Conservation (phyloP, 2,888 invertebrate species). For the Penaeus monodon region DNA sequence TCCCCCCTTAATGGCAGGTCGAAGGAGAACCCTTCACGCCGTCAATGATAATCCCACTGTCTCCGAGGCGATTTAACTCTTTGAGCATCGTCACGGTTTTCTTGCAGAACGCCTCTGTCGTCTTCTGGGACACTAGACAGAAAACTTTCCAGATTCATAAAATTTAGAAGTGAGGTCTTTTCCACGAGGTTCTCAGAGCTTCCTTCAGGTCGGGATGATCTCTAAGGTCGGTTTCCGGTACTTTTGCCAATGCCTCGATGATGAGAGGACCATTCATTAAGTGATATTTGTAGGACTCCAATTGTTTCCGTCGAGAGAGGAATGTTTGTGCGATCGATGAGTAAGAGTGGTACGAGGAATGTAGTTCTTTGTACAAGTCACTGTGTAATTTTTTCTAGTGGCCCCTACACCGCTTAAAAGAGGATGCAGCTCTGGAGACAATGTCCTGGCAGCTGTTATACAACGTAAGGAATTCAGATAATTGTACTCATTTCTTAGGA, state of each 20-base stretch:
- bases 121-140: neutral
- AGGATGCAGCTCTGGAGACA: slow-evolving; percentile 16
- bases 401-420: slow-evolving; percentile 24
- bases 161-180: slow-evolving; percentile 41
- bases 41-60: slow-evolving; percentile 34
- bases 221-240: neutral
- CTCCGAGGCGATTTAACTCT: slow-evolving; percentile 21
- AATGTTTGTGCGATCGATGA: slow-evolving; percentile 31
- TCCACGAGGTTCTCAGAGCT: slow-evolving; percentile 28
- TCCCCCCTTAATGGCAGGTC: slow-evolving; percentile 9
- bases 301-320: slow-evolving; percentile 19
- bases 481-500: slow-evolving; percentile 25
- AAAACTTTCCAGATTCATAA: slow-evolving; percentile 33
- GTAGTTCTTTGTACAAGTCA: slow-evolving; percentile 29
- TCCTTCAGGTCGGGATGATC: slow-evolving; percentile 17
- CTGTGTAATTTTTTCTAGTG: slow-evolving; percentile 22
- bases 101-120: neutral
- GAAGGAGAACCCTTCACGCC: slow-evolving; percentile 25
- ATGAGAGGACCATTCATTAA: slow-evolving; percentile 34
- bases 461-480: slow-evolving; percentile 11
- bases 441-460: slow-evolving; percentile 28
- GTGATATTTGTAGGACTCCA: slow-evolving; percentile 36
- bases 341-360: slow-evolving; percentile 5
- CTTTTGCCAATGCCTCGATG: neutral
- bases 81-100: slow-evolving; percentile 9